These are phyloP conservation scores for Paramormyrops hopkinsi DNA, from an alignment of 2,797 vertebrate genomes.

Conservation along the genomic window DNA sequence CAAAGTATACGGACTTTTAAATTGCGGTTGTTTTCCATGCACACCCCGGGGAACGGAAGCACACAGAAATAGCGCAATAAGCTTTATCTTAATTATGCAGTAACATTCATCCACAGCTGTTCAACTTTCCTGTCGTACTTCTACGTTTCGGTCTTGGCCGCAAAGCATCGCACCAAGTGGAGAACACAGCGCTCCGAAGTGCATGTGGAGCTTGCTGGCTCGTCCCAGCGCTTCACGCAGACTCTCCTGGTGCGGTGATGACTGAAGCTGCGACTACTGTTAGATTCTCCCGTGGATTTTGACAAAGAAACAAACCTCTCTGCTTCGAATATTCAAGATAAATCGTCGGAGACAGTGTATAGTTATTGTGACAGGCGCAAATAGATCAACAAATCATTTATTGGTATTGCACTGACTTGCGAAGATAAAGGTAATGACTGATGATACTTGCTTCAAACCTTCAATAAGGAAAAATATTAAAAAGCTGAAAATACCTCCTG, in stretches of 20 bases:
- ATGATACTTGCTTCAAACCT: not conserved
- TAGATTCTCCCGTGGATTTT: not conserved
- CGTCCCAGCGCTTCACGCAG: not conserved
- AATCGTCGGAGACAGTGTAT: not conserved
- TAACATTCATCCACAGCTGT: not conserved
- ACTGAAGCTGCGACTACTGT: conserved; percentile 28
- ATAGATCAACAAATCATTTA: not conserved
- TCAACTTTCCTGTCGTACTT: not conserved
- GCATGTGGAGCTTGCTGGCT: not conserved
- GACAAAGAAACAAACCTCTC: conserved; percentile 21
- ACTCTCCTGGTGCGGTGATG: too few species aligned
- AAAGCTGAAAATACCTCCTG: not conserved
- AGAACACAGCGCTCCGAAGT: not conserved
- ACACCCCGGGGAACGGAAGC: not conserved
- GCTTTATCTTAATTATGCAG: not conserved
- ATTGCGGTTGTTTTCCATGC: not conserved
- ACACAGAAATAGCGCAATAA: not conserved
- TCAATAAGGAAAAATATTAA: not conserved
- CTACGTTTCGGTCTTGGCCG: not conserved
- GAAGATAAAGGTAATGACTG: not conserved
- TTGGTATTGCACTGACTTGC: not conserved
- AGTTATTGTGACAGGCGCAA: not conserved
- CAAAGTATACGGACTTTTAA: not conserved
- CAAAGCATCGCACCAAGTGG: not conserved
- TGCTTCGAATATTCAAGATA: not conserved